Base-by-base conservation (phyloP, 2,113 vertebrate genomes). In the Thryonomys swinderianus region DNA sequence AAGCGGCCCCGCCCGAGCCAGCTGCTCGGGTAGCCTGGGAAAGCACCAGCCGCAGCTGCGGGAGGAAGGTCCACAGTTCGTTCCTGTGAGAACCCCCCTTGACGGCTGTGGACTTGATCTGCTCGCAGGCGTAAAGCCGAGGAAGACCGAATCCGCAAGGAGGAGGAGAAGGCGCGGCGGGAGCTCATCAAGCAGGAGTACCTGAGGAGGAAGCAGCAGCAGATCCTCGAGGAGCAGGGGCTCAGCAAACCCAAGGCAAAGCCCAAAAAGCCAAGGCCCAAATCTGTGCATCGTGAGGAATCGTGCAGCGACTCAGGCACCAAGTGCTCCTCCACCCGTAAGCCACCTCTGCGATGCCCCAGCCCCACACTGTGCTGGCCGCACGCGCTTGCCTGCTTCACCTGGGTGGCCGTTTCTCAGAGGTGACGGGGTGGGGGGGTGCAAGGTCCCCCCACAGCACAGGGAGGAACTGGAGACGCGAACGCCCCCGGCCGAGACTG, bases 181-280 rank as follows among this genome's bases (percentile, higher is more conserved):
- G 99, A 99, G 69, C 98, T 99, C 57, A 99, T 99, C 81, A 99
- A 99, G 93, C 99, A 99, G 96, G 99, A 99, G 1, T 99, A 99
- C 96, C 97, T 99, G 73, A 98, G 99, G 66, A 98, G 99, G 95
- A 99, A 99, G 96, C 99, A 99, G 98, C 99, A 99, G 96, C 99
- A 99, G 94, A 98, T 99, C 14, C 92, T 99, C 2, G 99, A 99
- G 86, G 99, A 99, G 91, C 99, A 99, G 85, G 99, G 99, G 0
- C 98, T 99, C 27, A 98, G 98, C n/a, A 99, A 99, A 66, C 99
- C 99, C 32, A 99, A 99, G 45, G 93, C 98, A 0, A 99, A 99
- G 95, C 97, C 99, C 34, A 98, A 98, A 83, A 99, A 98, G 84
- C 98, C 98, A 17, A 98, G 99, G 85, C 99, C 99, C 0, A 99